Conservation (phyloP, 2,888 invertebrate genomes). For the Agrotis segetum region DNA sequence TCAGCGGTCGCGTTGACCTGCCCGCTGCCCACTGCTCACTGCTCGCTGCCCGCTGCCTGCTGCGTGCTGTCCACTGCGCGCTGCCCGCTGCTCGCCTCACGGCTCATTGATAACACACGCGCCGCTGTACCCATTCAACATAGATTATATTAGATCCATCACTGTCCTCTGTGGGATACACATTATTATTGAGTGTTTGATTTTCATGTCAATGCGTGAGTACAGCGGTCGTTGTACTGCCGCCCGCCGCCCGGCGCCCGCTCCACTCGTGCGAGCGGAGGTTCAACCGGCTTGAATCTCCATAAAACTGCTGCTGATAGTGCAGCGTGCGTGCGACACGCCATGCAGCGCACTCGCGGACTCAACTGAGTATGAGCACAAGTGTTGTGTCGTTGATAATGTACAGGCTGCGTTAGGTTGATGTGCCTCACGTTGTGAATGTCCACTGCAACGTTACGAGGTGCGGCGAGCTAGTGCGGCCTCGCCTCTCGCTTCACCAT, state of each 20-base stretch:
- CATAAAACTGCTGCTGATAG: not conserved
- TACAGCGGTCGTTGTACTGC: too few species aligned
- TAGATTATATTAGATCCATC: too few species aligned
- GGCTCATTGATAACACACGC: not conserved
- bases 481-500: too few species aligned
- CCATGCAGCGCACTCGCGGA: not conserved
- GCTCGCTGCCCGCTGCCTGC: not conserved
- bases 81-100: not conserved
- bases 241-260: too few species aligned
- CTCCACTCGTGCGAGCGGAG: not conserved
- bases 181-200: not conserved
- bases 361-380: not conserved
- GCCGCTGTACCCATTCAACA: not conserved
- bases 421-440: too few species aligned
- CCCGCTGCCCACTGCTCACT: not conserved
- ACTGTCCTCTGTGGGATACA: too few species aligned
- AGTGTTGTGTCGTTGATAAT: too few species aligned
- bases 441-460: too few species aligned
- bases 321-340: not conserved
- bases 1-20: slow-evolving; percentile 9
- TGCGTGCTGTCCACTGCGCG: not conserved
- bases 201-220: not conserved
- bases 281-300: not conserved
- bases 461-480: too few species aligned
- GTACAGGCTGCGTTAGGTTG: too few species aligned